Percentiles rank a stretch among this genome's conserved stretches.
Conservation (phyloP, 2,113 vertebrate genomes). For the Silurus asotus region DNA sequence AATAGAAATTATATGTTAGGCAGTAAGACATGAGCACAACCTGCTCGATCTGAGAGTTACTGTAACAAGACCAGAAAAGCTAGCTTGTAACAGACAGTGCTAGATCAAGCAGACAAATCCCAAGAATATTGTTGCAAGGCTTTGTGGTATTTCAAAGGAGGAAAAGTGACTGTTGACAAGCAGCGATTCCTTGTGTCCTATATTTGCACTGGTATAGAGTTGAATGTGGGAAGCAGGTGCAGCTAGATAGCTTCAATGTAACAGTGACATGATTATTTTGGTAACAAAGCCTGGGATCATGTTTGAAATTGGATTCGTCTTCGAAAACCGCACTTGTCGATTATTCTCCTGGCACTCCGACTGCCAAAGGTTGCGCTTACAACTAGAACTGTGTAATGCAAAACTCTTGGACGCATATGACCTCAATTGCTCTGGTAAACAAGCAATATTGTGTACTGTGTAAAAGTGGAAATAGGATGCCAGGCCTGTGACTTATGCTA, state of each 20-base stretch:
- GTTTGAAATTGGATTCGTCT: conserved; percentile 57
- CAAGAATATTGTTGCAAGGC: conserved; percentile 9
- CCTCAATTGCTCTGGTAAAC: conserved; percentile 54
- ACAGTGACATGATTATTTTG: conserved; percentile 45
- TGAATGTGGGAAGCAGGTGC: conserved; percentile 28
- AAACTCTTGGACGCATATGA: conserved; percentile 50
- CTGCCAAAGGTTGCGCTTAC: conserved; percentile 56
- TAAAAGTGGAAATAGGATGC: conserved; percentile 64
- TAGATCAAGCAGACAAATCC: conserved; percentile 38
- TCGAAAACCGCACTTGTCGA: conserved; percentile 64
- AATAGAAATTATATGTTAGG: not conserved
- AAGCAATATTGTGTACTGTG: conserved; percentile 61
- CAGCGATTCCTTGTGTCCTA: conserved; percentile 9
- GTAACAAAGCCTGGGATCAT: conserved; percentile 40
- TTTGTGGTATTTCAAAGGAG: conserved; percentile 14
- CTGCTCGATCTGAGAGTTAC: not conserved
- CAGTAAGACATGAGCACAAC: not conserved
- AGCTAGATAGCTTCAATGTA: conserved; percentile 21
- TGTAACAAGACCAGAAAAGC: conserved; percentile 3
- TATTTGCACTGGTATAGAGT: conserved; percentile 32
- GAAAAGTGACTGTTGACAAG: conserved; percentile 38
- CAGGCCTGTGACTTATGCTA: conserved; percentile 60
- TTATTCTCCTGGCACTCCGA: conserved; percentile 54
- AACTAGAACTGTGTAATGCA: conserved; percentile 61
- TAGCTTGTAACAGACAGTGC: not conserved